A percentile compares a stretch with the other conserved stretches of the same genome.
These are phyloP conservation scores for Tridacna gigas DNA, from an alignment of 2,888 invertebrate species.

Conservation along the genomic window DNA sequence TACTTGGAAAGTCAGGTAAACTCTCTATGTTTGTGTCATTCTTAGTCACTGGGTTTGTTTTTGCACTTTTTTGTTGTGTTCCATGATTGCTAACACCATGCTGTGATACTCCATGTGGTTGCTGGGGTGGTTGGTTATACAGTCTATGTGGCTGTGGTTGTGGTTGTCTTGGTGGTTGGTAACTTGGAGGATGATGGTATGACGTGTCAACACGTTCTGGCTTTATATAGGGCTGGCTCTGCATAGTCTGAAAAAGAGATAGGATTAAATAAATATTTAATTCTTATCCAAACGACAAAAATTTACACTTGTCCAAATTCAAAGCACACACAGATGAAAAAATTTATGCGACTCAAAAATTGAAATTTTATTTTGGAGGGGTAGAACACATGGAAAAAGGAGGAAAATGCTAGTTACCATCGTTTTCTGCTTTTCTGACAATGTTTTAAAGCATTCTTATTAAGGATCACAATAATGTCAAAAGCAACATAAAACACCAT, in stretches of 20 bases:
- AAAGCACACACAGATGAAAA: too few species aligned
- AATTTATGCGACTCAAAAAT: too few species aligned
- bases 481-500: too few species aligned
- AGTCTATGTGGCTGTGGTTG: slow-evolving; percentile 15
- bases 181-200: slow-evolving; percentile 36
- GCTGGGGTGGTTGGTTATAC: neutral
- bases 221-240: slow-evolving; percentile 57
- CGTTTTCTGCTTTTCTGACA: neutral
- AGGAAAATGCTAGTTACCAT: neutral
- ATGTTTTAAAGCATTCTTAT: neutral
- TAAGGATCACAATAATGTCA: too few species aligned
- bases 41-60: neutral
- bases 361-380: too few species aligned
- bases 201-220: slow-evolving; percentile 64
- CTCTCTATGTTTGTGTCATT: slow-evolving; percentile 56
- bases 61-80: slow-evolving; percentile 18
- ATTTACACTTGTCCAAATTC: neutral
- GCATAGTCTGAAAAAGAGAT: slow-evolving; percentile 62
- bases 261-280: neutral
- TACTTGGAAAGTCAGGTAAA: slow-evolving; percentile 84
- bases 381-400: too few species aligned
- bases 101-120: neutral
- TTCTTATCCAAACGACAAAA: neutral
- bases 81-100: neutral
- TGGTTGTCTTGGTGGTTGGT: slow-evolving; percentile 34